Base-by-base conservation (phyloP, 1,140 invertebrate species). In the Eufriesea mexicana region DNA sequence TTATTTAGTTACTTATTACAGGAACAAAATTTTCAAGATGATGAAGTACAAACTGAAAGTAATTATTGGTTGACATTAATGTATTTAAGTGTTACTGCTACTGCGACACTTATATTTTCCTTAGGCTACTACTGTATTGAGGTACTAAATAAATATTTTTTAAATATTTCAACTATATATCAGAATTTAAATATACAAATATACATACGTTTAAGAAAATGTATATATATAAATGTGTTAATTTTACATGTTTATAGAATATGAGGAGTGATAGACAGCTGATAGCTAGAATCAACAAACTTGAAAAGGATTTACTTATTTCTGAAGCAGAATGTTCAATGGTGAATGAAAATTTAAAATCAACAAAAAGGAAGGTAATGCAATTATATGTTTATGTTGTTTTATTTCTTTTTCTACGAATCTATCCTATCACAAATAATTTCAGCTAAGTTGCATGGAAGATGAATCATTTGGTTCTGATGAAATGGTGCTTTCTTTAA, bases 61-160 rank as follows among this genome's bases (percentile, higher is more conserved):
- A 91, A 89, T 84, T 93, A 93, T 83, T 93, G 92, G 89, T 89
- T 92, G 83, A 90, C 89, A 51, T 64, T 94, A 49, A 90, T 93
- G 9, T 94, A 92, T 79, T 75, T 94, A 64, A 88, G 91, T 71
- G 96, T 97, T 73, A 96, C 97, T 67, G 96, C 96, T n/a, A 91
- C 95, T 59, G 96, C 96, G 8, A 95, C 96, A 14, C 91, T 97
- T 23, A 91, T 97, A 77, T 97, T 97, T 89, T 95, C 96, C n/a
- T 95, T 97, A 74, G 96, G 96, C 42, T 97, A 97, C 93, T 97
- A 97, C 92, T 96, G 96, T 85, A 96, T 97, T 85, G 97, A 97
- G 92, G 94, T 92, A 89, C 16, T 84, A 76, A 72, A 6, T 25
- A 67, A 51, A 62, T 51, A 9, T 49, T 16, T 0, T 16, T 55